Evolutionary conservation across 1,140 invertebrate genomes (phyloP).

Genomic region (Sycophila sp.): DNA sequence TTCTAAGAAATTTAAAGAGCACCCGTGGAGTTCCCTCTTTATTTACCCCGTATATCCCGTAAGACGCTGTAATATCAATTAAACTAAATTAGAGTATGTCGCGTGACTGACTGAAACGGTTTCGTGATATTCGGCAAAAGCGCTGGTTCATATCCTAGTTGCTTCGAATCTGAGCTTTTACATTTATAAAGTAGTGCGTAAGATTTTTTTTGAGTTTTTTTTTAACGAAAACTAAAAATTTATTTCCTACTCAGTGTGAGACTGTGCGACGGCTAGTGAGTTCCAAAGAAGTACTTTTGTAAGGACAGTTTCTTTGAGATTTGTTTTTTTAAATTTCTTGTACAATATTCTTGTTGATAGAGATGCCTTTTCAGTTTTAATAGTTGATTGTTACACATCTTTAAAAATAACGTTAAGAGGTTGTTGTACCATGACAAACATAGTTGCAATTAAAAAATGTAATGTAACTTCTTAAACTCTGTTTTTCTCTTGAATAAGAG

Average conservation of each 20-base stretch:
- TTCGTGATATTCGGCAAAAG: neutral
- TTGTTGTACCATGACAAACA: too few relatives aligned
- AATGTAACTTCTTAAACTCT: too few relatives aligned
- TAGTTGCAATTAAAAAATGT: too few relatives aligned
- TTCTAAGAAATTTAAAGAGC: neutral
- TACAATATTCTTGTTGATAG: neutral
- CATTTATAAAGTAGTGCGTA: constrained; percentile 8
- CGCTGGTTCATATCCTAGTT: constrained; percentile 12
- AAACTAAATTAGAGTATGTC: constrained; percentile 4
- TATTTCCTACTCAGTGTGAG: constrained; percentile 21
- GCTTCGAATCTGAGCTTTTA: constrained; percentile 30
- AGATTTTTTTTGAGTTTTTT: neutral
- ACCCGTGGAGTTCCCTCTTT: neutral
- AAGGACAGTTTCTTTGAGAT: constrained; percentile 35
- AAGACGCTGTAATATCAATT: neutral
- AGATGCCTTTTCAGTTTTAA: neutral
- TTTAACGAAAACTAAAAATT: constrained; percentile 11
- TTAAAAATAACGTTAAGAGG: too few relatives aligned
- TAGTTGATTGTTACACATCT: too few relatives aligned
- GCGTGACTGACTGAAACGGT: constrained; percentile 9
- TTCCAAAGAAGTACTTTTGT: constrained; percentile 45
- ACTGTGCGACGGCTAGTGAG: constrained; percentile 44
- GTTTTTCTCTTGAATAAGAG: neutral
- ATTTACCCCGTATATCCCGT: neutral
- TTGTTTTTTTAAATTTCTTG: neutral